A percentile compares a stretch with the other conserved stretches of the same genome.
phyloP scores from a whole-genome alignment of 1,140 invertebrate genomes.

The Batillaria attramentaria region DNA sequence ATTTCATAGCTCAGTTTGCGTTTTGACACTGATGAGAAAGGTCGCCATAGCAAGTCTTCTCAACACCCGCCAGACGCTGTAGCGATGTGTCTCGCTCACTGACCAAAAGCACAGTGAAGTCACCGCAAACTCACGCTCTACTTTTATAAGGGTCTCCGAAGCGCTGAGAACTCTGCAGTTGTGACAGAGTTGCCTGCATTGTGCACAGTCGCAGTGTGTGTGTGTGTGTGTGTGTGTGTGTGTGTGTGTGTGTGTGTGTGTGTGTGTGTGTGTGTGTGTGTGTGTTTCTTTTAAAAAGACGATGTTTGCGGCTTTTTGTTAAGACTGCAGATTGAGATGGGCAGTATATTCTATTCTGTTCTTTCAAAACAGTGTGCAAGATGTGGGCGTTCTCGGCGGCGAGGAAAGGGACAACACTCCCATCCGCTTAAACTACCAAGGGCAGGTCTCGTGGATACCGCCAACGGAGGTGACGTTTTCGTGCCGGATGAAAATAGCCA shows the following conservation, averaged over 20 bases:
- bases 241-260: neutral
- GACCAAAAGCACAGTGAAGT: too few relatives aligned
- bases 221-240: neutral
- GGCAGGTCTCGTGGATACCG: neutral
- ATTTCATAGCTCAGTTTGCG: too few relatives aligned
- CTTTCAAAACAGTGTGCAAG: neutral
- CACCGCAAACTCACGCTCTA: too few relatives aligned
- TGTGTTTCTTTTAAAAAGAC: neutral
- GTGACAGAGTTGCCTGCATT: too few relatives aligned
- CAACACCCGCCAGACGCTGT: too few relatives aligned
- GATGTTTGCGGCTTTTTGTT: neutral
- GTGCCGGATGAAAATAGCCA: neutral
- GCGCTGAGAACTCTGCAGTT: too few relatives aligned
- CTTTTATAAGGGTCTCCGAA: too few relatives aligned
- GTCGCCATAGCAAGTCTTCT: too few relatives aligned
- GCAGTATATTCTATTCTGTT: neutral
- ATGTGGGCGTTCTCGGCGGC: slow-evolving; percentile 6
- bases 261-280: neutral
- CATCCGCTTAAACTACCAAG: neutral
- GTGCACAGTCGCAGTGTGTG: too few relatives aligned
- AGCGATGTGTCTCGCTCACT: too few relatives aligned
- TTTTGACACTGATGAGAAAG: too few relatives aligned
- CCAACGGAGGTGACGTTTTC: neutral
- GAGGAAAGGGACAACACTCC: neutral
- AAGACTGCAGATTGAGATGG: neutral